A percentile compares a stretch with the other conserved stretches of the same genome.
Conservation (phyloP, 1,140 invertebrate genomes). For the Lepidostoma basale region DNA sequence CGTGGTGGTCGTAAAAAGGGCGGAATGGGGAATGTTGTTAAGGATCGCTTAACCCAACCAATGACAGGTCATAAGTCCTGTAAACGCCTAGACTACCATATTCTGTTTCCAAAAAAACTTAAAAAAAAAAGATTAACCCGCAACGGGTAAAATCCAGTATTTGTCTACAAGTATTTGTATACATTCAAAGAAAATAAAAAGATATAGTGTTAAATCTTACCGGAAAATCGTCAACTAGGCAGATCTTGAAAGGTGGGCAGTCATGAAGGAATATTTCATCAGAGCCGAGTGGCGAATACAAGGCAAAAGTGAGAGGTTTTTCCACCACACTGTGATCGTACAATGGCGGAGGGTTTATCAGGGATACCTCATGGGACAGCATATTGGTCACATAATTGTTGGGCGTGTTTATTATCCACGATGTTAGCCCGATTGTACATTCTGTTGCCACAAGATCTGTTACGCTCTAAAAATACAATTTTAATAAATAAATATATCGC, state of each 20-base stretch:
- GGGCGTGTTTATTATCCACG: constrained; percentile 1
- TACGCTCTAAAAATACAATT: neutral
- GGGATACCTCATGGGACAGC: neutral
- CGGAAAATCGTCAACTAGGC: neutral
- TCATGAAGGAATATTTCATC: neutral
- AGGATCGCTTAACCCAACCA: too few relatives aligned
- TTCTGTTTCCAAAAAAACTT: too few relatives aligned
- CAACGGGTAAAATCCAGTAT: too few relatives aligned
- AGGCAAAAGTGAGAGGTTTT: neutral
- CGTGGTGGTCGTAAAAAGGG: too few relatives aligned
- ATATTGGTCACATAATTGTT: neutral
- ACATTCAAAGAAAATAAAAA: neutral
- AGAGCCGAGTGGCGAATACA: neutral
- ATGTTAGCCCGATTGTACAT: neutral
- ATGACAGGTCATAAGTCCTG: too few relatives aligned
- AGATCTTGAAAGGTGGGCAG: neutral
- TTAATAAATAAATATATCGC: too few relatives aligned
- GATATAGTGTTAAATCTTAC: neutral
- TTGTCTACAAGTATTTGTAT: too few relatives aligned
- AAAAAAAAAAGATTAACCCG: too few relatives aligned
- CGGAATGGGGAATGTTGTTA: too few relatives aligned
- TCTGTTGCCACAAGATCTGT: neutral
- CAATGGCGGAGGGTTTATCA: neutral
- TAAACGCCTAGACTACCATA: too few relatives aligned
- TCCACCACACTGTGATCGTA: neutral